Evolutionary conservation across 2,797 vertebrate species (phyloP), one percentile per base, ranked within the genome.

Genomic region (Gymnocypris eckloni): DNA sequence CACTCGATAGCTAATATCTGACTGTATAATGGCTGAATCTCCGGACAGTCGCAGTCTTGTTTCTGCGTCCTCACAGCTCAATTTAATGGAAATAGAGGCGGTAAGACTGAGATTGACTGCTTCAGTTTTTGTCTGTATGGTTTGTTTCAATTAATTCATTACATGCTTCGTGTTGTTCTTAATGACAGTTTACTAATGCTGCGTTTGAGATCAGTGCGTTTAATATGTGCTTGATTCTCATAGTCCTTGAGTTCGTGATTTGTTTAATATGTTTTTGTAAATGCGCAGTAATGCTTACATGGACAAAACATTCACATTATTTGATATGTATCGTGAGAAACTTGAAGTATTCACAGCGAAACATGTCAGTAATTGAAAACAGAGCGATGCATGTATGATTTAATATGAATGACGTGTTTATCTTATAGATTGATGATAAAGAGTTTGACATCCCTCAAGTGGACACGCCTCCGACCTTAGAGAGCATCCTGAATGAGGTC

Each of bases 361-460:
- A 70, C 12, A 41, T 22, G 9, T 2, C 33, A 82, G 10, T 54
- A 0, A 37, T 48, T 64, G 9, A 15, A 28, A 6, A 50, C 3
- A 39, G 66, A 6, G 18, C 15, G 64, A 9, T 75, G 69, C 37
- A 59, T 43, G 10, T 6, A 10, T 54, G 39, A 25, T 22, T 50
- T 67, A 48, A 33, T 33, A 13, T 16, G 45, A 20, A 83, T 37
- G 20, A 3, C 7, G 18, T 20, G 10, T 87, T 59, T 48, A 85
- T 3, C 43, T 90, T 71, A 77, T 84, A 99, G 98, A 99, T 99
- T 0, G 98, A 99, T 39, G 98, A 99, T 92, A 99, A 98, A 90
- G 98, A 99, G 89, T 99, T 99, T 50, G 98, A 99, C 92, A 99
- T 99, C 92, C 98, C 98, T 90, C 98, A 99, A 91, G 98, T 99